phyloP scores from a whole-genome alignment of 2,888 invertebrate species.

The Blera fallax region DNA sequence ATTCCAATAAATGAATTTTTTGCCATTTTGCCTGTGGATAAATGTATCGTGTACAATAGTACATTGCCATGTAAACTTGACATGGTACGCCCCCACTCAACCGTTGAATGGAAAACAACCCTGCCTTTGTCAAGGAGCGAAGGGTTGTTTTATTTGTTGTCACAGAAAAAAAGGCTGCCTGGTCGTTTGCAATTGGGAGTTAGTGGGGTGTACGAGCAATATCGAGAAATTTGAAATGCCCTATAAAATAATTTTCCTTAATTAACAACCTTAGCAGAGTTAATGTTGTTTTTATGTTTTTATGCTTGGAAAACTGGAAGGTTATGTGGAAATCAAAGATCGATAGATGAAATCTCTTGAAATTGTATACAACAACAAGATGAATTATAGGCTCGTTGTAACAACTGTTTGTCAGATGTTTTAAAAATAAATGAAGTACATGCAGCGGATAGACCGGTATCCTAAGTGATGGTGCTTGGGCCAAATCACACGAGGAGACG shows the following conservation, averaged over 20 bases:
- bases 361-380: too few relatives aligned
- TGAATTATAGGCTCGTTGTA: too few relatives aligned
- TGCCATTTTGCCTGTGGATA: slow-evolving; percentile 46
- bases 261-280: slow-evolving; percentile 9
- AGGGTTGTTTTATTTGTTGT: not conserved
- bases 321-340: too few relatives aligned
- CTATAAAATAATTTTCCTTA: slow-evolving; percentile 36
- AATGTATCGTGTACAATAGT: slow-evolving; percentile 5
- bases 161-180: not conserved
- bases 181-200: not conserved
- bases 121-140: slow-evolving; percentile 1
- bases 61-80: slow-evolving; percentile 32
- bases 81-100: not conserved
- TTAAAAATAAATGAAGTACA: too few relatives aligned
- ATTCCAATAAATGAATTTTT: slow-evolving; percentile 62
- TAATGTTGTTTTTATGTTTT: slow-evolving; percentile 9
- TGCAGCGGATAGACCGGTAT: too few relatives aligned
- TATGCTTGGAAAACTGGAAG: too few relatives aligned
- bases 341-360: too few relatives aligned
- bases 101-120: slow-evolving; percentile 9
- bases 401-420: too few relatives aligned
- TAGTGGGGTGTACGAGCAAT: slow-evolving; percentile 7
- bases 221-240: slow-evolving; percentile 21
- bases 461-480: too few relatives aligned
- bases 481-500: too few relatives aligned